Evolutionary conservation across 2,888 invertebrate species (phyloP).

Genomic region (Pachydiplax longipennis): DNA sequence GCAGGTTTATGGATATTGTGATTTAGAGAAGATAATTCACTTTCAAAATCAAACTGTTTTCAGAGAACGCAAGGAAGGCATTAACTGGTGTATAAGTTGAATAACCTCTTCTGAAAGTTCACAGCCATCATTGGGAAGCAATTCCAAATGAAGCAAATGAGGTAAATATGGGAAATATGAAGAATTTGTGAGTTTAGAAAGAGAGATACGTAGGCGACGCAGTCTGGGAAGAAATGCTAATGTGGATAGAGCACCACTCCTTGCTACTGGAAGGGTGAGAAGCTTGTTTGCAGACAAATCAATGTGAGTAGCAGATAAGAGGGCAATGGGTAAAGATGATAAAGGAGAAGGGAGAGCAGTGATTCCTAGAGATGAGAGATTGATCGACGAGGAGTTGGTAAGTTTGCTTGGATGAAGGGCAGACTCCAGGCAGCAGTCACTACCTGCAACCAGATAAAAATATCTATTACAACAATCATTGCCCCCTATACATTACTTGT

Average conservation of each 20-base stretch:
- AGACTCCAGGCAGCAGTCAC: not conserved
- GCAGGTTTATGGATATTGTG: too few species aligned
- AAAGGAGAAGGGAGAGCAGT: not conserved
- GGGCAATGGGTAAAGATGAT: not conserved
- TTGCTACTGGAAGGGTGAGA: not conserved
- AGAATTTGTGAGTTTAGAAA: not conserved
- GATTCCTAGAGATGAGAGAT: not conserved
- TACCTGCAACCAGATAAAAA: not conserved
- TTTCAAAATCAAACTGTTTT: not conserved
- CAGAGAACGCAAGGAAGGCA: not conserved
- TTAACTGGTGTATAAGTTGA: not conserved
- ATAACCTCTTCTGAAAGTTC: not conserved
- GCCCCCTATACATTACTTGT: too few species aligned
- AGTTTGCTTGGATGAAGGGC: not conserved
- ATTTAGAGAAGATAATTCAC: too few species aligned
- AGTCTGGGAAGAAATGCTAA: not conserved
- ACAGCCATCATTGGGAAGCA: not conserved
- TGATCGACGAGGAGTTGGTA: not conserved
- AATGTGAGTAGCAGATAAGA: not conserved
- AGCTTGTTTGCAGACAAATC: not conserved
- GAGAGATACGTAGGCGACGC: not conserved
- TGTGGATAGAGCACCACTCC: not conserved
- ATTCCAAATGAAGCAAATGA: not conserved
- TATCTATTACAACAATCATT: not conserved
- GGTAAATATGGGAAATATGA: not conserved